Base-by-base conservation (phyloP, 2,888 invertebrate species). In the Myathropa florea region DNA sequence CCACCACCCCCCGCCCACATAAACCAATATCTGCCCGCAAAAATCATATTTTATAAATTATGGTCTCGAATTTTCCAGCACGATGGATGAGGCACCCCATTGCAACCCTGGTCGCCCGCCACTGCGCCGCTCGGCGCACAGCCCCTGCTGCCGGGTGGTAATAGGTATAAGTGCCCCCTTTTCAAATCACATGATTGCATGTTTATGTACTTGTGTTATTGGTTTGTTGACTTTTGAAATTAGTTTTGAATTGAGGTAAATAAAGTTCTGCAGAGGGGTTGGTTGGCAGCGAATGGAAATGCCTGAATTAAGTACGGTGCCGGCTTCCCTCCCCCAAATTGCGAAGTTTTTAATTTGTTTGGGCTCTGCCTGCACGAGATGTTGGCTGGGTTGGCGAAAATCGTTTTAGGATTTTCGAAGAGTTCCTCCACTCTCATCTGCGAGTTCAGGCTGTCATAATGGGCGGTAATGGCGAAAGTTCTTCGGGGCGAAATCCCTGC, bases 201-300 rank as follows among this genome's bases (percentile, higher is more conserved):
- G 88, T 88, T 88, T 88, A 88, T 88, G 88, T 88, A 88, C 88
- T 86, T 89, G 90, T 90, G 89, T 91, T 90, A 91, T 91, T 90
- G 91, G 91, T 89, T 91, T 91, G 91, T 91, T 91, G 91, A 91
- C 91, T 91, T 91, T 91, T 90, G 90, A 92, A 91, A 91, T 91
- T 91, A 91, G 91, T 91, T 91, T 91, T 91, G 91, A 92, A 92
- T 92, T 91, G 90, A 90, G 91, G 91, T 90, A 91, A 91, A 91
- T 91, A 91, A 77, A 82, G 82, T 73, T 82, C 64, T 72, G 65
- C 75, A 71, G 85, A 68, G 72, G 82, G 61, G 76, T 46, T 36
- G 71, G 77, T 46, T 26, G 36, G 18, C 18, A 28, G 7, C 36
- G 60, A n/a, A 68, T 68, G 67, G 24, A 72, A 77, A 81, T 81